Evolutionary conservation across 2,797 vertebrate genomes (phyloP).

Genomic region (Pogoniulus pusillus): DNA sequence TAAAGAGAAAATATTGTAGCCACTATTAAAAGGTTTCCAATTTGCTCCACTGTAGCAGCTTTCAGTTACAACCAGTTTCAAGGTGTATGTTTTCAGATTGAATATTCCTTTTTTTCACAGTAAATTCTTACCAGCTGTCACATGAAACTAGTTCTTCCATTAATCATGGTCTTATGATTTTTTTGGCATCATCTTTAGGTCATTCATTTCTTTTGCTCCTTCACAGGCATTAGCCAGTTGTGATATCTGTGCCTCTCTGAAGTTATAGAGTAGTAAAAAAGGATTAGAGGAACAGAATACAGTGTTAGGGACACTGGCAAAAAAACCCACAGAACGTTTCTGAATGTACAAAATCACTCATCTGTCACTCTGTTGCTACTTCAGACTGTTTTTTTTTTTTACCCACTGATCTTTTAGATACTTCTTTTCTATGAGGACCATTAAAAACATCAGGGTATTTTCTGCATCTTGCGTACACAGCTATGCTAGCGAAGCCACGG

Average conservation of each 20-base stretch:
- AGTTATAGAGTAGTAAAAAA: not conserved
- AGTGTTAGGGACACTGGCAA: not conserved
- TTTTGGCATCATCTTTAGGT: not conserved
- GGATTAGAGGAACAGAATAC: not conserved
- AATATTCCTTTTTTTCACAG: conserved; percentile 1
- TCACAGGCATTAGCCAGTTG: not conserved
- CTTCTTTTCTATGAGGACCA: not conserved
- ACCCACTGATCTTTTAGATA: not conserved
- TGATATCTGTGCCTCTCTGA: not conserved
- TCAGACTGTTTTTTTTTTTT: not conserved
- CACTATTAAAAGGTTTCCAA: not conserved
- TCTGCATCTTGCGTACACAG: not conserved
- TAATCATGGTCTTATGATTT: not conserved
- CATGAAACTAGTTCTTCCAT: conserved; percentile 8
- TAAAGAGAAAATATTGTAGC: conserved; percentile 4
- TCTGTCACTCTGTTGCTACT: not conserved
- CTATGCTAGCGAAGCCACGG: not conserved
- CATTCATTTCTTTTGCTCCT: not conserved
- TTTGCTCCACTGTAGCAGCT: not conserved
- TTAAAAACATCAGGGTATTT: not conserved
- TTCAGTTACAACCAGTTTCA: conserved; percentile 27
- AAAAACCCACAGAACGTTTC: not conserved
- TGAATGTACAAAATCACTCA: not conserved
- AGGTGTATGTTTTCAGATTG: not conserved
- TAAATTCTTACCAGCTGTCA: not conserved